Conservation (phyloP, 2,797 vertebrate genomes). For the Orestias chungarensis region DNA sequence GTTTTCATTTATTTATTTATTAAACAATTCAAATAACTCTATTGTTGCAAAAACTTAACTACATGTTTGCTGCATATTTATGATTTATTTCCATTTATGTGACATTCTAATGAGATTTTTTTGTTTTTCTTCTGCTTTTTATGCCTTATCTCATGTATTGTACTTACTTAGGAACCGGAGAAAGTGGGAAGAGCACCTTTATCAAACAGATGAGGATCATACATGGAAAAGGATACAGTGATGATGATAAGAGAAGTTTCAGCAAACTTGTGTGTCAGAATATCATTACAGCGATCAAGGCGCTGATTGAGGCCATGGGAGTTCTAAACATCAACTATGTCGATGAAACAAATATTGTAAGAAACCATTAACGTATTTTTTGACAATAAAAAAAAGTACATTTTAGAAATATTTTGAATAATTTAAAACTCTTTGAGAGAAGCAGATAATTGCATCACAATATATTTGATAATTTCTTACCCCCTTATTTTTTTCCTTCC, state of each 20-base stretch:
- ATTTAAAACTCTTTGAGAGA: neutral
- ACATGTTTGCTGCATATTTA: neutral
- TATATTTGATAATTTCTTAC: neutral
- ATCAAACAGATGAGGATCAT: constrained; percentile 97
- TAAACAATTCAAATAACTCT: too few relatives aligned
- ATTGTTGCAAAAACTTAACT: neutral
- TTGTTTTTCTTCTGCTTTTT: neutral
- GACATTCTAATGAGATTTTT: too few relatives aligned
- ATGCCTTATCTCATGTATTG: constrained; percentile 43
- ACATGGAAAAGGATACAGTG: constrained; percentile 86
- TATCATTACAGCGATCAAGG: constrained; percentile 83
- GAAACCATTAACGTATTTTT: neutral
- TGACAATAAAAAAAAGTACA: neutral
- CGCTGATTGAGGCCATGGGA: constrained; percentile 84
- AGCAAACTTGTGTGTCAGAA: constrained; percentile 87
- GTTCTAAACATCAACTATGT: constrained; percentile 78
- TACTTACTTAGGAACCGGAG: constrained; percentile 83
- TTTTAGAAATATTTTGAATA: too few relatives aligned
- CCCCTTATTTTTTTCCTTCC: neutral
- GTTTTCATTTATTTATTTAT: too few relatives aligned
- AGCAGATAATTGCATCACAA: neutral
- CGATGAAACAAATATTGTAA: constrained; percentile 83
- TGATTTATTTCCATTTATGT: neutral
- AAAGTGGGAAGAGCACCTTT: constrained; percentile 94
- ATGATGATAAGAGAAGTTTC: constrained; percentile 83